A percentile compares a stretch with the other conserved stretches of the same genome.
Conservation (phyloP, 2,113 vertebrate species). For the Sinocyclocheilus rhinocerous region DNA sequence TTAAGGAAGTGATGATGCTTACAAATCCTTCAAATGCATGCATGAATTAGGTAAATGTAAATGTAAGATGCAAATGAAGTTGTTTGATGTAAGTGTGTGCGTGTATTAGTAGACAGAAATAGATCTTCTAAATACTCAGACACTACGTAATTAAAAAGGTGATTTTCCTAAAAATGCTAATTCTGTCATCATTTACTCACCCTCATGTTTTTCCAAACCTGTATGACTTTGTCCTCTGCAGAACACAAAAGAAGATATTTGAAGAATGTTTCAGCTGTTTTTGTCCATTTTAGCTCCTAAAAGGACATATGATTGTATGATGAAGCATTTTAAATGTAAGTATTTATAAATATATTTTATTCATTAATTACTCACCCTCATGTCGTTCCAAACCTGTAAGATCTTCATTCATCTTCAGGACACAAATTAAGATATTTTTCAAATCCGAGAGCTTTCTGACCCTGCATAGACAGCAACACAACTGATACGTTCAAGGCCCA, state of each 20-base stretch:
- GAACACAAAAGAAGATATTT: neutral
- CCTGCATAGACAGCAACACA: no score
- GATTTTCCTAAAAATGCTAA: neutral
- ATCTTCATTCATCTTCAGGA: no score
- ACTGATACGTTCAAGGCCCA: no score
- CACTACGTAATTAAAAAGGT: neutral
- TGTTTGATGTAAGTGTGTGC: slow-evolving; percentile 24
- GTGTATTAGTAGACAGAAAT: slow-evolving; percentile 36
- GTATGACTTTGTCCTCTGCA: neutral
- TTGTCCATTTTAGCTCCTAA: neutral
- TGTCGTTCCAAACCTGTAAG: no score
- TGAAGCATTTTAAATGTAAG: no score
- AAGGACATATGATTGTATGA: neutral
- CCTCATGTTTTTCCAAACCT: neutral
- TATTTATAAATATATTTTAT: no score
- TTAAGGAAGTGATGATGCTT: slow-evolving; percentile 14
- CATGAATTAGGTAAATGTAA: slow-evolving; percentile 31
- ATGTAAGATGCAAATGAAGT: slow-evolving; percentile 38
- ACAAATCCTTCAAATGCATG: slow-evolving; percentile 21
- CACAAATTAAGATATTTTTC: no score
- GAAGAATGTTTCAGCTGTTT: neutral
- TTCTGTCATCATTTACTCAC: neutral
- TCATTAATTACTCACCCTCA: no score
- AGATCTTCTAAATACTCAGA: slow-evolving; percentile 21
- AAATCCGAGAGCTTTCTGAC: no score